These are phyloP conservation scores for Troides aeacus DNA, from an alignment of 2,888 invertebrate species.

Conservation along the genomic window DNA sequence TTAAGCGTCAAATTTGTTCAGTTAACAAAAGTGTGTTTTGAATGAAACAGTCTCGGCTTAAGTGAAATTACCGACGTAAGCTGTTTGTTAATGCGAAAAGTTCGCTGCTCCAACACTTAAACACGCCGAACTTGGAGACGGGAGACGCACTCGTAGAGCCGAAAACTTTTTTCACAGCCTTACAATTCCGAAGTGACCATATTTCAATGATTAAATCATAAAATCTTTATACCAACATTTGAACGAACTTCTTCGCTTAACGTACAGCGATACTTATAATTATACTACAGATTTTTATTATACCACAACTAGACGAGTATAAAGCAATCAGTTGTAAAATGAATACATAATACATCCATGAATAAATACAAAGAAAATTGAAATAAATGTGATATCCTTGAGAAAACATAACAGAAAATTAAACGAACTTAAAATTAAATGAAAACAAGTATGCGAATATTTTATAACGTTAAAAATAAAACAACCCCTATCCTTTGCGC, in stretches of 20 bases:
- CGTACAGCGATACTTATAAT: neutral
- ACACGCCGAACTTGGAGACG: slow-evolving; percentile 45
- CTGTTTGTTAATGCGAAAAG: slow-evolving; percentile 47
- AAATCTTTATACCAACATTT: neutral
- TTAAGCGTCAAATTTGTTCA: slow-evolving; percentile 11
- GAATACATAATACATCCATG: too few relatives aligned
- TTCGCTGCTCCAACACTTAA: slow-evolving; percentile 44
- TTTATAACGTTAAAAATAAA: slow-evolving; percentile 30
- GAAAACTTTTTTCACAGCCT: slow-evolving; percentile 48
- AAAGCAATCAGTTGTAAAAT: too few relatives aligned
- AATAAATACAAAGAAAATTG: too few relatives aligned
- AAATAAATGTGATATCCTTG: too few relatives aligned
- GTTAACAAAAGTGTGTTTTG: slow-evolving; percentile 16
- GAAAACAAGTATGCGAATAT: neutral
- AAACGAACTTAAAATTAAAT: neutral
- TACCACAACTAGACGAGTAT: too few relatives aligned
- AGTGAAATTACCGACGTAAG: slow-evolving; percentile 37
- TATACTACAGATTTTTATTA: too few relatives aligned
- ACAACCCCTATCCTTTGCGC: slow-evolving; percentile 38
- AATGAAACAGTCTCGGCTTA: slow-evolving; percentile 25
- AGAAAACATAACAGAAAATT: neutral
- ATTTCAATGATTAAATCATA: slow-evolving; percentile 2
- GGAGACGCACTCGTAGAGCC: slow-evolving; percentile 26
- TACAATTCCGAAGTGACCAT: slow-evolving; percentile 31
- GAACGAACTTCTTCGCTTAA: neutral